Conservation (phyloP, 2,113 vertebrate species). For the Seriola aureovittata region DNA sequence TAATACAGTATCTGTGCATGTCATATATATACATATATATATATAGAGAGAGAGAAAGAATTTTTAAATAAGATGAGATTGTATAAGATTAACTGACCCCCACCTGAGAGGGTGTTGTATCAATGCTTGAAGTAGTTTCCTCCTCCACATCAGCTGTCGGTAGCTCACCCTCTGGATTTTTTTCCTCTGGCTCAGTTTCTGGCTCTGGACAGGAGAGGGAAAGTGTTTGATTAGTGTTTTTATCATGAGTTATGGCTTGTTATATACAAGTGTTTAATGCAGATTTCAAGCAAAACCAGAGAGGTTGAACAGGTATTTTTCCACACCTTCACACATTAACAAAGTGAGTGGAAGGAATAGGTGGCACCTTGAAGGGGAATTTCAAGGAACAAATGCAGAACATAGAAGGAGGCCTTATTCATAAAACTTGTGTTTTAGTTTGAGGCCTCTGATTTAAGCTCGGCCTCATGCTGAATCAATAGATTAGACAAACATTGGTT, state of each 20-base stretch:
- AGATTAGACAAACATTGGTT: background rate
- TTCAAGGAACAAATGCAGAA: background rate
- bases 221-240: background rate
- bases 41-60: no score
- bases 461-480: background rate
- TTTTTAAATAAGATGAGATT: background rate
- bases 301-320: background rate
- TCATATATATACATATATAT: no score
- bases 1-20: background rate
- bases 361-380: background rate
- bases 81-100: conserved; percentile 27
- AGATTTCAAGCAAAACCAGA: background rate
- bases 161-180: background rate
- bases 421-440: background rate
- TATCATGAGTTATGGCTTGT: background rate
- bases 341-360: background rate
- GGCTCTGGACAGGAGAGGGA: background rate
- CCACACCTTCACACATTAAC: background rate
- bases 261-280: background rate
- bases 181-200: conserved; percentile 8
- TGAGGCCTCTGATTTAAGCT: background rate
- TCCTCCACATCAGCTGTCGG: background rate
- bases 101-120: background rate
- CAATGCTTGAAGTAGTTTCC: background rate
- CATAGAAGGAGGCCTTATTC: background rate